Base-by-base conservation (phyloP, 2,888 invertebrate genomes). In the Aporophyla nigra region DNA sequence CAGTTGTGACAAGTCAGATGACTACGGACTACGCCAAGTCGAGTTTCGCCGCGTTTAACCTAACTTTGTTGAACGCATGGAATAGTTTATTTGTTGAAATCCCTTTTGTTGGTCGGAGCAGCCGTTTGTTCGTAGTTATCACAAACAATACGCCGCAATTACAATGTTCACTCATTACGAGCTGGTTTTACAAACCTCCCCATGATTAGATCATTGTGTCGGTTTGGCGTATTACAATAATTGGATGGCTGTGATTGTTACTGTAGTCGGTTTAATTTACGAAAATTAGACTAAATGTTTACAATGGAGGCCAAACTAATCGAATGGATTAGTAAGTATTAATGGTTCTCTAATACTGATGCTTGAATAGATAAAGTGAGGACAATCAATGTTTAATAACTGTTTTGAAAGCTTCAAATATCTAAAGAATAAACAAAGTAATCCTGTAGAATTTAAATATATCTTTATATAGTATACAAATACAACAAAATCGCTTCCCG, bases 61-160 rank as follows among this genome's bases (percentile, higher is more conserved):
- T 76, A 88, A 89, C 89, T 88, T 83, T 77, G 86, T 87, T 84
- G 53, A 82, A 76, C 71, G 77, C 68, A 75, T 71, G 74, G 74
- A 76, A 83, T 82, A 87, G 85, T 89, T 85, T 87, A 86, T 86
- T 84, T 86, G 80, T 83, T 82, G 62, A 85, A 84, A 81, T 83
- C 71, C 78, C 74, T 79, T 78, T 84, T 89, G 83, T 87, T 78
- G 70, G 40, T 43, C 33, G 67, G 27, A 66, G 74, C 76, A 62
- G 66, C 65, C 53, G 70, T 76, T 79, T 82, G 76, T 82, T 80
- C 68, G 68, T 72, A 86, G 85, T 87, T 85, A 84, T 77, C 69
- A 76, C 77, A 80, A 88, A 90, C 87, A 88, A 90, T 86, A 83
- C 80, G 71, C 79, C 63, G 67, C 68, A 73, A 83, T 84, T 68